Percentiles rank a stretch among this genome's conserved stretches.
These are phyloP conservation scores for Hirtodrosophila cameraria DNA, from an alignment of 2,888 invertebrate species.

Conservation along the genomic window DNA sequence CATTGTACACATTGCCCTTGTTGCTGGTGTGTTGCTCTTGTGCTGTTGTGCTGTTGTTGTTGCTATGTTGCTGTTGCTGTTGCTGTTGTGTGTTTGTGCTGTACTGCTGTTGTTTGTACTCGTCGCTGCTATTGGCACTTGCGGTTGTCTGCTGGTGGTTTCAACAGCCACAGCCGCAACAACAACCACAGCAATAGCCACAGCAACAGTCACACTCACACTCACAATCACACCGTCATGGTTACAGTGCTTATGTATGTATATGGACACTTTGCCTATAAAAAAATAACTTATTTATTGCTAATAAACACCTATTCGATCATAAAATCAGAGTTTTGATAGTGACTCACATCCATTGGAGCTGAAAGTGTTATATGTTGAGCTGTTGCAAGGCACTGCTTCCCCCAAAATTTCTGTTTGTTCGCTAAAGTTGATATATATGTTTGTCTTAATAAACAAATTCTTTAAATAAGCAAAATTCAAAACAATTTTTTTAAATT, in stretches of 20 bases:
- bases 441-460: too few species aligned
- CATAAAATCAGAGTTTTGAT: too few species aligned
- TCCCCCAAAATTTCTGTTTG: too few species aligned
- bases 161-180: too few species aligned
- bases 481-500: too few species aligned
- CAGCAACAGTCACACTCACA: constrained; percentile 1
- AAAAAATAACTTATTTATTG: constrained; percentile 60
- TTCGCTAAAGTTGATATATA: too few species aligned
- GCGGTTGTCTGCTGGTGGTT: constrained; percentile 44
- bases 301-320: constrained; percentile 43
- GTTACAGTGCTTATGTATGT: too few species aligned
- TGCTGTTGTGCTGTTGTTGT: constrained; percentile 13
- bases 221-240: neutral
- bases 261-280: constrained; percentile 1
- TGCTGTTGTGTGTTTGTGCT: too few species aligned
- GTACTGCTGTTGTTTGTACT: constrained; percentile 25
- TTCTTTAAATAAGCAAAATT: too few species aligned
- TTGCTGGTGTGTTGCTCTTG: constrained; percentile 16
- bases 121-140: constrained; percentile 46
- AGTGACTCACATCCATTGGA: too few species aligned
- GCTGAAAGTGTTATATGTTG: too few species aligned
- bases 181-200: constrained; percentile 6
- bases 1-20: constrained; percentile 56
- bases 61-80: constrained; percentile 27
- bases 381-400: too few species aligned